Conservation (phyloP, 2,888 invertebrate genomes). For the Oegoconia quadripuncta region DNA sequence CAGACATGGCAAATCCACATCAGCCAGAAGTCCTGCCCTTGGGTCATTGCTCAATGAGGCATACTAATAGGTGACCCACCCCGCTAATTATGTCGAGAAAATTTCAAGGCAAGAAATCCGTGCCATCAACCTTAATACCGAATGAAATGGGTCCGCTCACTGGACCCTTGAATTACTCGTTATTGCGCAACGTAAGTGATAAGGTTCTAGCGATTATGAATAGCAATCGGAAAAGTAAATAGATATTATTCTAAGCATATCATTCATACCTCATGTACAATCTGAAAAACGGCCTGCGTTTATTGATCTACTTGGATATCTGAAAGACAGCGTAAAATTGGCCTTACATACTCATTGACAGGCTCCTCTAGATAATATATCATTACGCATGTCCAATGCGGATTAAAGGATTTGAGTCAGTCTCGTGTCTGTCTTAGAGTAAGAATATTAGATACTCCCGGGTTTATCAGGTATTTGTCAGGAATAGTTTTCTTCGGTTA, state of each 20-base stretch:
- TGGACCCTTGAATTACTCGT: slow-evolving; percentile 55
- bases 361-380: no score
- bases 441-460: no score
- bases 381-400: no score
- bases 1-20: slow-evolving; percentile 15
- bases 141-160: slow-evolving; percentile 71
- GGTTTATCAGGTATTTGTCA: no score
- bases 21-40: slow-evolving; percentile 22
- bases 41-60: slow-evolving; percentile 52
- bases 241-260: no score
- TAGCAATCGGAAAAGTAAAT: background rate
- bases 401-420: no score
- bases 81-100: slow-evolving; percentile 74
- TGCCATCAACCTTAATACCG: slow-evolving; percentile 67
- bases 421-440: no score
- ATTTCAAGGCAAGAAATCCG: slow-evolving; percentile 74
- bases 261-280: no score
- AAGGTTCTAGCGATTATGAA: slow-evolving; percentile 20
- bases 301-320: background rate
- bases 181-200: slow-evolving; percentile 27
- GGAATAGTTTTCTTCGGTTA: no score
- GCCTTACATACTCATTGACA: no score
- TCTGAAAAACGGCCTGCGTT: background rate
- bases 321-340: background rate
- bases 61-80: slow-evolving; percentile 60